Evolutionary conservation across 30 jellyfish, hydroid and myxozoan species (phyloP).

Genomic region (Phacellophora camtschatica): DNA sequence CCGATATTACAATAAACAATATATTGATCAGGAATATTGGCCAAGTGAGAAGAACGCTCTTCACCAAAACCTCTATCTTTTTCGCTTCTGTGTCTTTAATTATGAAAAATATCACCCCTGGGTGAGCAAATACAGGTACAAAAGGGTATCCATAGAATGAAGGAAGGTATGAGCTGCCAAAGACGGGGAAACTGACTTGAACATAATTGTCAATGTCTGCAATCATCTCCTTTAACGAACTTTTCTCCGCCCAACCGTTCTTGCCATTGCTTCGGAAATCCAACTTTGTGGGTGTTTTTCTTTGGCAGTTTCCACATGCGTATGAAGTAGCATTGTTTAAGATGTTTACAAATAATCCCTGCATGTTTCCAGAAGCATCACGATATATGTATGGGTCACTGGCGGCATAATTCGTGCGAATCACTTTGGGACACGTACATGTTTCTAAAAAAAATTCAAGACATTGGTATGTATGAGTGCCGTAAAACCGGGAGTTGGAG

Average conservation of each 20-base stretch:
- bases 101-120: slow-evolving; percentile 56
- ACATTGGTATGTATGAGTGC: not conserved
- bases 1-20: slow-evolving; percentile 39
- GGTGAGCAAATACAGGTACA: slow-evolving; percentile 55
- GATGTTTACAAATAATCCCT: slow-evolving; percentile 41
- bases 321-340: slow-evolving; percentile 26
- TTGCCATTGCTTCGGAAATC: slow-evolving; percentile 56
- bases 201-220: slow-evolving; percentile 44
- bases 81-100: slow-evolving; percentile 39
- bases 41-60: slow-evolving; percentile 26
- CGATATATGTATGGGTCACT: slow-evolving; percentile 66
- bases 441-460: slow-evolving; percentile 38
- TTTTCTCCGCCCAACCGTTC: slow-evolving; percentile 68
- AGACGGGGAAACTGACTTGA: slow-evolving; percentile 56
- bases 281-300: not conserved
- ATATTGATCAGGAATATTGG: slow-evolving; percentile 60
- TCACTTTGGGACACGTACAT: slow-evolving; percentile 54
- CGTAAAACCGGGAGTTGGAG: too few relatives aligned
- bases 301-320: slow-evolving; percentile 52
- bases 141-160: slow-evolving; percentile 53
- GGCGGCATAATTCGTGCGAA: slow-evolving; percentile 66
- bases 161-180: slow-evolving; percentile 49
- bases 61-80: not conserved
- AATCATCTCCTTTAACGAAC: slow-evolving; percentile 25
- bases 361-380: slow-evolving; percentile 32